phyloP scores from a whole-genome alignment of 2,888 invertebrate genomes.

The Cheiracanthium punctorium region DNA sequence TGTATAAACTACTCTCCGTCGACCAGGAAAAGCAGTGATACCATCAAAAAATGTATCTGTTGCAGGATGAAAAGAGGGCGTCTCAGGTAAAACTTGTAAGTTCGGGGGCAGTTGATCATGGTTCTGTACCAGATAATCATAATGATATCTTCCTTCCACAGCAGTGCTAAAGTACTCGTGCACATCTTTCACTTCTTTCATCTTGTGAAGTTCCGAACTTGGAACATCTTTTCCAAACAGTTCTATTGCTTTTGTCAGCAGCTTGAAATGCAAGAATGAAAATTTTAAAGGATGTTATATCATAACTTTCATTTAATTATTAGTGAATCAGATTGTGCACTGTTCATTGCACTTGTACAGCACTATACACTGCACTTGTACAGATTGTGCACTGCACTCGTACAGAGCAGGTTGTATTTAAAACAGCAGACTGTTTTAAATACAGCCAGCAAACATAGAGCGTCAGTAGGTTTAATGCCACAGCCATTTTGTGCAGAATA shows the following conservation, averaged over 20 bases:
- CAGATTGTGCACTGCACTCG: no score
- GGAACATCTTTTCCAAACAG: slow-evolving; percentile 87
- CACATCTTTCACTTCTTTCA: slow-evolving; percentile 85
- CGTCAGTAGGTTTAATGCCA: no score
- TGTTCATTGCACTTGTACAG: no score
- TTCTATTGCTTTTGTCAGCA: slow-evolving; percentile 83
- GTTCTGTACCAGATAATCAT: slow-evolving; percentile 80
- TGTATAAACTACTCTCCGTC: slow-evolving; percentile 39
- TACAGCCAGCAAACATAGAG: no score
- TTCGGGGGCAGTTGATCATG: slow-evolving; percentile 89
- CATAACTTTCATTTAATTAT: no score
- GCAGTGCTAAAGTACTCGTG: slow-evolving; percentile 84
- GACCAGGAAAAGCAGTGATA: slow-evolving; percentile 86
- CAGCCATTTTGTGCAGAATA: no score
- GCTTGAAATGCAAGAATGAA: slow-evolving; percentile 71
- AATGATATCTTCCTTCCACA: slow-evolving; percentile 83
- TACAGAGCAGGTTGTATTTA: no score
- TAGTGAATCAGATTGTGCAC: no score
- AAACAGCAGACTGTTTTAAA: no score
- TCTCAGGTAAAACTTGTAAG: slow-evolving; percentile 88
- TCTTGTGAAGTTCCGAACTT: slow-evolving; percentile 86
- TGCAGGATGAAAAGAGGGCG: slow-evolving; percentile 88
- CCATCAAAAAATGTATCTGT: slow-evolving; percentile 85
- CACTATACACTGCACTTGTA: no score
- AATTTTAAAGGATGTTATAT: no score